Conservation (phyloP, 30 jellyfish, hydroid and myxozoan genomes). For the Aurelia aurita region DNA sequence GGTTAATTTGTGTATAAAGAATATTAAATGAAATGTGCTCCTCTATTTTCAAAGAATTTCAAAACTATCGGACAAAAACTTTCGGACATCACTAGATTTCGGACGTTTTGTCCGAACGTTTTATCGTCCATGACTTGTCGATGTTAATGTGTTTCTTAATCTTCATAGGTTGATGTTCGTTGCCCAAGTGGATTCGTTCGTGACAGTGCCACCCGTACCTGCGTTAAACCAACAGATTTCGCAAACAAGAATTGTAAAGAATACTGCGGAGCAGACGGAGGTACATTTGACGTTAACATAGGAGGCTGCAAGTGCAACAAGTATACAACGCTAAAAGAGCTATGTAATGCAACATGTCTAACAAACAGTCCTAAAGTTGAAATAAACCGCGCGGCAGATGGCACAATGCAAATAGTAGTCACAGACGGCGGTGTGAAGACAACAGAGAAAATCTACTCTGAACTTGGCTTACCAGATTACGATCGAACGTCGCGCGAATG, state of each 20-base stretch:
- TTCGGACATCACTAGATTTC: too few relatives aligned
- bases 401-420: constrained; percentile 38
- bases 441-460: constrained; percentile 31
- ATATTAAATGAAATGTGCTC: too few relatives aligned
- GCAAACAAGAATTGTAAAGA: constrained; percentile 49
- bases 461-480: constrained; percentile 88
- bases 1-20: too few relatives aligned
- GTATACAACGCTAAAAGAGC: constrained; percentile 52
- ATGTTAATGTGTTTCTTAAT: background rate
- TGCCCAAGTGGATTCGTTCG: constrained; percentile 82
- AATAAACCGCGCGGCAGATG: constrained; percentile 63
- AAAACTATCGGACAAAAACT: too few relatives aligned
- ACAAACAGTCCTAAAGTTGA: constrained; percentile 38
- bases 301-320: constrained; percentile 88
- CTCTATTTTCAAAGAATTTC: too few relatives aligned
- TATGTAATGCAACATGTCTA: constrained; percentile 84
- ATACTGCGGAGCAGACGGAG: constrained; percentile 85
- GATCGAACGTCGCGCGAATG: constrained; percentile 67
- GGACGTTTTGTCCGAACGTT: background rate
- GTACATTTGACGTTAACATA: constrained; percentile 58
- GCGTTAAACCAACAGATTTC: constrained; percentile 64
- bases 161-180: constrained; percentile 83
- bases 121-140: background rate
- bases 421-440: background rate
- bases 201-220: constrained; percentile 77